These are phyloP conservation scores for Mya arenaria DNA, from an alignment of 1,140 invertebrate genomes.

Conservation along the genomic window DNA sequence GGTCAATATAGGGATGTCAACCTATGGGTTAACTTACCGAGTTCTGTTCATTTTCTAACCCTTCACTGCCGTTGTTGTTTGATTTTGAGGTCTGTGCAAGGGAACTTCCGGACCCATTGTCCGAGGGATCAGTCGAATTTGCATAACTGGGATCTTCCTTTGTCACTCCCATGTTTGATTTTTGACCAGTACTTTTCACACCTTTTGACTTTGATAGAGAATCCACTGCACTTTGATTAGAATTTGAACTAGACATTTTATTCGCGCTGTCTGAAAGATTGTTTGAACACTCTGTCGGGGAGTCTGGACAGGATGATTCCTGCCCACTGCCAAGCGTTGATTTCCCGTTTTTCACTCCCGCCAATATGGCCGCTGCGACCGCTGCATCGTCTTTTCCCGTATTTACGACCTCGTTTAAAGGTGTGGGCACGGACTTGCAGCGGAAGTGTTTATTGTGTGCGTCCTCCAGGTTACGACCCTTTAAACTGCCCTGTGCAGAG, in stretches of 20 bases:
- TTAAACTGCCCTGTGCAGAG: conserved; percentile 27
- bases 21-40: conserved; percentile 49
- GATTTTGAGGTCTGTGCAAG: no score
- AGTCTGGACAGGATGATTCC: conserved; percentile 70
- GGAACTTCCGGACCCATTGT: no score
- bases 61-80: conserved; percentile 42
- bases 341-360: no score
- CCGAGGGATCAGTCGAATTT: conserved; percentile 51
- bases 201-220: conserved; percentile 81
- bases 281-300: conserved; percentile 68
- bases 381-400: conserved; percentile 39
- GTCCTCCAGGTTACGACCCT: conserved; percentile 50
- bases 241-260: not conserved
- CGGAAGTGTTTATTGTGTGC: conserved; percentile 69
- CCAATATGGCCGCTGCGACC: no score
- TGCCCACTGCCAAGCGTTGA: no score
- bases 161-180: conserved; percentile 70
- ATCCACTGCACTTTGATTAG: not conserved
- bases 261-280: not conserved
- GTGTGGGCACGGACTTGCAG: conserved; percentile 74
- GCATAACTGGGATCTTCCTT: conserved; percentile 56
- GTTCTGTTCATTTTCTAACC: conserved; percentile 53
- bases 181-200: conserved; percentile 84
- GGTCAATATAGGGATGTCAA: conserved; percentile 17
- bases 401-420: conserved; percentile 51